Evolutionary conservation across 2,888 invertebrate genomes (phyloP).

Genomic region (Heliconius cydno): DNA sequence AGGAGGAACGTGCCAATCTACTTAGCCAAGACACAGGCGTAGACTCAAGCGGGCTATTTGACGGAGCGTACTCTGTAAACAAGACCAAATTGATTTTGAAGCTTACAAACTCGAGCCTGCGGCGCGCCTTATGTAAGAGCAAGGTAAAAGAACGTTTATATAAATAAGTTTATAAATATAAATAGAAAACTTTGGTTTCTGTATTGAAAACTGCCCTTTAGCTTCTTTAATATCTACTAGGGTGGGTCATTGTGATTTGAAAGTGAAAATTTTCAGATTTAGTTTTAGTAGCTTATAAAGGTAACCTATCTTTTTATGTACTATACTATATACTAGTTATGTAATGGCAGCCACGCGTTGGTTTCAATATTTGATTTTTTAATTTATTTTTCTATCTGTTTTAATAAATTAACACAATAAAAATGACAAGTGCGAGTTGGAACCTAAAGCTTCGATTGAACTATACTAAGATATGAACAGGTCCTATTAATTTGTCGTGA

Average conservation of each 20-base stretch:
- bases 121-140: not conserved
- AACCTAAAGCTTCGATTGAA: too few relatives aligned
- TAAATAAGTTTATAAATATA: not conserved
- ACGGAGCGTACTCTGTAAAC: slow-evolving; percentile 67
- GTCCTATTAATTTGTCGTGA: too few relatives aligned
- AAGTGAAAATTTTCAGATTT: not conserved
- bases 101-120: slow-evolving; percentile 61
- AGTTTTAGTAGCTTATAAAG: not conserved
- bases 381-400: too few relatives aligned
- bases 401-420: too few relatives aligned
- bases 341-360: too few relatives aligned
- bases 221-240: not conserved
- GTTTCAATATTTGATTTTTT: too few relatives aligned
- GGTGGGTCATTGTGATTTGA: not conserved
- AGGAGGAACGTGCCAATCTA: slow-evolving; percentile 21
- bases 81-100: slow-evolving; percentile 75
- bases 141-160: slow-evolving; percentile 1
- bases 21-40: slow-evolving; percentile 29
- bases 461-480: too few relatives aligned
- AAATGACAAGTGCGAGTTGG: too few relatives aligned
- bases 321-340: not conserved
- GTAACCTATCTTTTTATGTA: not conserved
- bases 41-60: slow-evolving; percentile 50
- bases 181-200: not conserved
- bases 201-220: not conserved